Evolutionary conservation across 2,888 invertebrate genomes (phyloP), one percentile per base, ranked within the genome.

Genomic region (Lasioglossum vierecki): DNA sequence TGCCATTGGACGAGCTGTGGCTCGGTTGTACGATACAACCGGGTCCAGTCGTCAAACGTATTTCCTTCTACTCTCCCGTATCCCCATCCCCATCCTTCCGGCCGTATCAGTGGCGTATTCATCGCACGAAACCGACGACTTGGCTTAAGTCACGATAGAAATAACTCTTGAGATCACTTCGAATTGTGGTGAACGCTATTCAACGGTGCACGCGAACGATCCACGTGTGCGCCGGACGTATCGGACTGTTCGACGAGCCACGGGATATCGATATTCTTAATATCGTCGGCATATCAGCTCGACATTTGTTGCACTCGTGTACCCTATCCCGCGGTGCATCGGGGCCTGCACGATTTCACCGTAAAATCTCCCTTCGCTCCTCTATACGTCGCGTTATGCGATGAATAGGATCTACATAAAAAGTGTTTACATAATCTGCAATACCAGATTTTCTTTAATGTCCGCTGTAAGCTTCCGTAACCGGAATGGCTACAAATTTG

Each of bases 11-110:
- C 63, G 82, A 84, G 60, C 83, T 75, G 73, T 57, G 63, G 76
- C 80, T 83, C 77, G 78, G 46, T 78, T 77, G 76, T 74, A 70
- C 87, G 90, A 90, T 91, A 90, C 84, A 83, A 91, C 89, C 90
- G 82, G 83, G 76, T 83, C 84, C 83, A 84, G 82, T 91, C 88
- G 84, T 90, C 87, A 85, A 83, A 89, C 83, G 76, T 83, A 80
- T 83, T 83, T 89, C 78, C 77, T 79, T 74, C 66, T 49, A 41
- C 73, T 41, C 57, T 39, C 30, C 15, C 26, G 26, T 57, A 66
- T n/a, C 30, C 30, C 0, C 30, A 30, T 30, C 76, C 74, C 66
- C 63, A 46, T 46, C n/a, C 39, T 68, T 83, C 49, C 44, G 63
- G 60, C 6, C 76, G 53, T 85, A 82, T 90, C 90, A 82, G 78